Percentiles rank a stretch among this genome's conserved stretches.
These are phyloP conservation scores for Petrophora chlorosata DNA, from an alignment of 2,888 invertebrate genomes.

Conservation along the genomic window DNA sequence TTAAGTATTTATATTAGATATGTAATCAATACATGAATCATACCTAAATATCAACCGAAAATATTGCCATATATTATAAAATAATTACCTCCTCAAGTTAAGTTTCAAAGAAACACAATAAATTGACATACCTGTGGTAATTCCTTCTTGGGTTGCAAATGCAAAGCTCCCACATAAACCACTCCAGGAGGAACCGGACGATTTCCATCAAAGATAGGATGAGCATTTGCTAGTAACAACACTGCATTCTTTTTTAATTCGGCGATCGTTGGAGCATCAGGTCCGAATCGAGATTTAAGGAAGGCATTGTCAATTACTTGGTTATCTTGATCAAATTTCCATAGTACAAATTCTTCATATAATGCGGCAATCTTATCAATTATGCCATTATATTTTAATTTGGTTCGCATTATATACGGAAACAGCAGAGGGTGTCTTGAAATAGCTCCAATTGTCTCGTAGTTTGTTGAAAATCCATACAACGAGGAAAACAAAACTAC, in stretches of 20 bases:
- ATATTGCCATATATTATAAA: too few species aligned
- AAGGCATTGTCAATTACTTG: slow-evolving; percentile 35
- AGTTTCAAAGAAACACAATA: too few species aligned
- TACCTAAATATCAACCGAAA: too few species aligned
- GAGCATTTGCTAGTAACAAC: slow-evolving; percentile 44
- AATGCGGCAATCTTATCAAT: slow-evolving; percentile 36
- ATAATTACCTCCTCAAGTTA: too few species aligned
- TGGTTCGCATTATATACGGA: slow-evolving; percentile 11
- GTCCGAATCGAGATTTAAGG: slow-evolving; percentile 41
- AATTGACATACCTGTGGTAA: slow-evolving; percentile 46
- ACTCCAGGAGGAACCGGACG: slow-evolving; percentile 49
- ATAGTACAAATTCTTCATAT: slow-evolving; percentile 34
- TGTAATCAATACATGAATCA: too few species aligned
- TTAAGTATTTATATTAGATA: too few species aligned
- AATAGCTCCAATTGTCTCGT: slow-evolving; percentile 39
- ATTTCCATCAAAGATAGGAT: slow-evolving; percentile 45
- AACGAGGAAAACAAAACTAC: slow-evolving; percentile 42
- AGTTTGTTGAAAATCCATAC: slow-evolving; percentile 35
- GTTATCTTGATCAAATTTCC: slow-evolving; percentile 3
- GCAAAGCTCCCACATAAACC: slow-evolving; percentile 43
- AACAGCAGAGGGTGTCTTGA: slow-evolving; percentile 35
- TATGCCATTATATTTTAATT: slow-evolving; percentile 29
- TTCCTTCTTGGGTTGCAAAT: slow-evolving; percentile 41
- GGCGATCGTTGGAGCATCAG: slow-evolving; percentile 34
- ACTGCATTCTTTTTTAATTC: slow-evolving; percentile 44